A percentile compares a stretch with the other conserved stretches of the same genome.
These are phyloP conservation scores for Bombus confusus DNA, from an alignment of 1,140 invertebrate genomes.

Conservation along the genomic window DNA sequence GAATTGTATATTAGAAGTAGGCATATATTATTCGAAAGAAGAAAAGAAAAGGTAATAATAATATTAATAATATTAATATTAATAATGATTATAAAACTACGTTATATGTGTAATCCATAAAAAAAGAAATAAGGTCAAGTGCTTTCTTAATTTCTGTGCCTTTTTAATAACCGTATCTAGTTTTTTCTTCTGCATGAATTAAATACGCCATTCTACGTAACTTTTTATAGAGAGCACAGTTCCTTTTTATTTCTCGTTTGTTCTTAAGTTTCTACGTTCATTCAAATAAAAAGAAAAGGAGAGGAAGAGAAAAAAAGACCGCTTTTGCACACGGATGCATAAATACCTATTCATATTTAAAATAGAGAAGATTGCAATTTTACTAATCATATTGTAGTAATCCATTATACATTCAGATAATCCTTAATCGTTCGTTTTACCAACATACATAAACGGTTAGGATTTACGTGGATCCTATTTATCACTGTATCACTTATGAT, in stretches of 20 bases:
- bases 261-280: conserved; percentile 4
- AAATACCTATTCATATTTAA: conserved; percentile 18
- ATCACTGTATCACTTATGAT: conserved; percentile 7
- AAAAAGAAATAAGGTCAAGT: conserved; percentile 66
- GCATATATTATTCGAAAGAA: conserved; percentile 58
- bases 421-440: neutral
- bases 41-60: conserved; percentile 1
- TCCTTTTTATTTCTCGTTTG: conserved; percentile 25
- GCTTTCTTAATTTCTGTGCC: conserved; percentile 79
- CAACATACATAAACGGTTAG: conserved; percentile 4
- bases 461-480: conserved; percentile 18
- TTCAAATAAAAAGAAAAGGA: neutral
- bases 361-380: neutral
- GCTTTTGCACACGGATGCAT: neutral
- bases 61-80: conserved; percentile 22
- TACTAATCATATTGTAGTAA: conserved; percentile 35
- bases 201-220: conserved; percentile 1
- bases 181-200: conserved; percentile 37
- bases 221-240: conserved; percentile 32
- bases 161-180: conserved; percentile 67
- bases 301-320: neutral
- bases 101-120: conserved; percentile 67
- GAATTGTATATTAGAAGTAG: conserved; percentile 71
- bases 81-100: conserved; percentile 65
- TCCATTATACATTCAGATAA: conserved; percentile 16